phyloP scores from a whole-genome alignment of 2,888 invertebrate genomes.

The Mimachlamys varia region DNA sequence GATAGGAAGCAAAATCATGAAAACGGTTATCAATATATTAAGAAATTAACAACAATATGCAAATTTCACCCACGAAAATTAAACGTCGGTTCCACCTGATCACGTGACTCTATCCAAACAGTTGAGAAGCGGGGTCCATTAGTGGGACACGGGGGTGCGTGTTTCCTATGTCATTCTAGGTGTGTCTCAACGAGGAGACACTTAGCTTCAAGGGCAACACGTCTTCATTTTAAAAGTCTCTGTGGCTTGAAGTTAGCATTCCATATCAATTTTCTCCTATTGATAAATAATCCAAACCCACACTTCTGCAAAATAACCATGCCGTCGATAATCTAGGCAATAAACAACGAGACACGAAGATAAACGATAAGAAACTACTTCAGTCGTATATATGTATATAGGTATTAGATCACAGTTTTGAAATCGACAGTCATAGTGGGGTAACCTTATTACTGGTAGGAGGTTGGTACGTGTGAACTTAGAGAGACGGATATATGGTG shows the following conservation, averaged over 20 bases:
- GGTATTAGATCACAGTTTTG: not conserved
- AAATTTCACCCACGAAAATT: too few relatives aligned
- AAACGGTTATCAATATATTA: too few relatives aligned
- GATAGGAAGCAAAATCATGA: too few relatives aligned
- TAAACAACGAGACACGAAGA: not conserved
- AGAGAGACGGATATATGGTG: not conserved
- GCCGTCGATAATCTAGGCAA: not conserved
- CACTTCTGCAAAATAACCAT: not conserved
- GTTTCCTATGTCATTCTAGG: not conserved
- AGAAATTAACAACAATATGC: too few relatives aligned
- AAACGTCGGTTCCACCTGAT: too few relatives aligned
- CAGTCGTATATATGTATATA: not conserved
- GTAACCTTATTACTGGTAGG: not conserved
- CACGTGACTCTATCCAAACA: constrained; percentile 3
- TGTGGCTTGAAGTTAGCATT: not conserved
- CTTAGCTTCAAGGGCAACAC: not conserved
- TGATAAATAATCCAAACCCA: not conserved
- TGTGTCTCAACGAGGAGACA: not conserved
- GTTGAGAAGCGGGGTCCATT: not conserved
- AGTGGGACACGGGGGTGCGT: not conserved
- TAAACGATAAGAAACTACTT: not conserved
- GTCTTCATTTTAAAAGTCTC: not conserved
- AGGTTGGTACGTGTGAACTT: not conserved
- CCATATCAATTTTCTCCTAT: not conserved
- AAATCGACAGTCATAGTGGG: not conserved